A percentile compares a stretch with the other conserved stretches of the same genome.
These are phyloP conservation scores for Darwinula stevensoni DNA, from an alignment of 2,888 invertebrate species.

Conservation along the genomic window DNA sequence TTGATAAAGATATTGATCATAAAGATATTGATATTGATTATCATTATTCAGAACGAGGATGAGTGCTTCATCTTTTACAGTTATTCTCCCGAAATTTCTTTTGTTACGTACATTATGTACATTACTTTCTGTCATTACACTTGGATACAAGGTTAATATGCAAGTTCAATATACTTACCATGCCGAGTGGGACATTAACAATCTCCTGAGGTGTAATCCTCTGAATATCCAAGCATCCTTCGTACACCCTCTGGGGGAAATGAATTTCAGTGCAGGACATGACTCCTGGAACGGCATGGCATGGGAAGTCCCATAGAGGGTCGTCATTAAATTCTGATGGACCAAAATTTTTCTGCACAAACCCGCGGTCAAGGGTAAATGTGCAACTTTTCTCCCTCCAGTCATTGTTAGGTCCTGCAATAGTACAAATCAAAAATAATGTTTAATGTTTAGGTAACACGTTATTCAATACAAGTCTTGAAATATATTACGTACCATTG, in stretches of 20 bases:
- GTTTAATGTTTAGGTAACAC: constrained; percentile 2
- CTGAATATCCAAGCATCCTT: constrained; percentile 2
- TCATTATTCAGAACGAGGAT: constrained; percentile 2
- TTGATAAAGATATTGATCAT: constrained; percentile 2
- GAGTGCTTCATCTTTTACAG: constrained; percentile 2
- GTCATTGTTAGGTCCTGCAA: constrained; percentile 2
- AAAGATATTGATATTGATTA: constrained; percentile 2
- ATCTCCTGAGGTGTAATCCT: constrained; percentile 2
- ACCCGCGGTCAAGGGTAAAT: constrained; percentile 2
- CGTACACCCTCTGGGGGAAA: constrained; percentile 2
- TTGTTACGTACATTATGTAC: constrained; percentile 2
- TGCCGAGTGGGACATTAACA: constrained; percentile 2
- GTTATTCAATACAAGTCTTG: constrained; percentile 2
- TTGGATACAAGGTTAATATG: constrained; percentile 2
- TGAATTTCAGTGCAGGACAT: constrained; percentile 2
- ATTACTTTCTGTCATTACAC: constrained; percentile 2
- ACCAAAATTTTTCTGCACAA: constrained; percentile 2
- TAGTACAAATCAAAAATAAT: constrained; percentile 2
- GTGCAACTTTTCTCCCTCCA: constrained; percentile 2
- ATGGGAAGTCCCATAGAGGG: constrained; percentile 2
- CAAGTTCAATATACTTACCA: constrained; percentile 2
- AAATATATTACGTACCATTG: constrained; percentile 2
- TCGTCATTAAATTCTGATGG: constrained; percentile 2
- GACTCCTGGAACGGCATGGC: constrained; percentile 2
- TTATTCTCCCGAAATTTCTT: constrained; percentile 2